Base-by-base conservation (phyloP, 2,888 invertebrate genomes). In the Sabatieria punctata region DNA sequence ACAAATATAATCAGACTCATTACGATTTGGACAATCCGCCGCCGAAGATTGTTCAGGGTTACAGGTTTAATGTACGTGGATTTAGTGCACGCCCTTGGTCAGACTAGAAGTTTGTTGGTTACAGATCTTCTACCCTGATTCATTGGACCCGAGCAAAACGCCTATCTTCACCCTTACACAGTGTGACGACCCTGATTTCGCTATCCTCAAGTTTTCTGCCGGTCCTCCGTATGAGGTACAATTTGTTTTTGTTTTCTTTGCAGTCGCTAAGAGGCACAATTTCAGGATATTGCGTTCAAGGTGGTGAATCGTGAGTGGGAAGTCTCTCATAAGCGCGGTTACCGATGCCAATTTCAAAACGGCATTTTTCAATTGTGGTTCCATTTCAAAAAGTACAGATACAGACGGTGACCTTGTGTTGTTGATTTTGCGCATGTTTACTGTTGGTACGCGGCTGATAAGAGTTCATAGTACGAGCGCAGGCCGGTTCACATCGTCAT, bases 11-110 rank as follows among this genome's bases (percentile, higher is more conserved):
- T 72, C 97, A 97, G 71, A 97, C 97, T 1, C 97, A 97, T 72
- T 99, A 99, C 70, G 97, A 97, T 68, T 89, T 95, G 82, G 97
- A 99, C 69, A 97, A 99, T 73, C 97, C 97, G 43, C 97, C 97
- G 8, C 97, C 97, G 1, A 99, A 99, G 73, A 93, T 97, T 63
- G 97, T 99, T 1, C 97, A 97, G 70, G 97, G 97, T 6, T 99
- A 97, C 74, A 95, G 97, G 69, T 99, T 99, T 70, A 99, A 99
- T 71, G 72, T 73, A 59, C 65, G 67, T 62, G 25, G 22, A n/a
- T n/a, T n/a, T n/a, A n/a, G n/a, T n/a, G n/a, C n/a, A n/a, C n/a
- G n/a, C n/a, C n/a, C n/a, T n/a, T n/a, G n/a, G n/a, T n/a, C n/a
- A n/a, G n/a, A n/a, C n/a, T n/a, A n/a, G n/a, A n/a, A n/a, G n/a